phyloP scores from a whole-genome alignment of 1,140 invertebrate genomes.

The Anastrepha obliqua region DNA sequence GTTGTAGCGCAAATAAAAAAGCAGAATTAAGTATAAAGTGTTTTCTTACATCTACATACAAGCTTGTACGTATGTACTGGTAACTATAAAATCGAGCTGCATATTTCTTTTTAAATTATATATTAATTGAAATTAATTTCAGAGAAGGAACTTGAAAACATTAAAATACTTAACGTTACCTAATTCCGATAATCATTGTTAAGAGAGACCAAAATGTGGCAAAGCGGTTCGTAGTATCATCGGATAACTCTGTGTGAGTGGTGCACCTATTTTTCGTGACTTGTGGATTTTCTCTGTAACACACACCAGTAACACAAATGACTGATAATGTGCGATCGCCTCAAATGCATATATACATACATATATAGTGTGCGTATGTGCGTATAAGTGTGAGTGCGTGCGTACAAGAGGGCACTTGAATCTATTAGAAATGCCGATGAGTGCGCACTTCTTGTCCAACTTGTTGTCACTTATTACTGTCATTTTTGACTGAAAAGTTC shows the following conservation, averaged over 20 bases:
- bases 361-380: neutral
- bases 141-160: neutral
- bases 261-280: conserved; percentile 43
- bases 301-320: neutral
- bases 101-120: neutral
- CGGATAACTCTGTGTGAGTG: conserved; percentile 4
- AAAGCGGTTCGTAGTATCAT: neutral
- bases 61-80: no score
- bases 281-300: neutral
- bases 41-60: no score
- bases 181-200: conserved; percentile 25
- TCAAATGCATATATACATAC: neutral
- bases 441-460: conserved; percentile 54
- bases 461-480: conserved; percentile 55
- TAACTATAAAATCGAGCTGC: no score
- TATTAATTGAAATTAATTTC: conserved; percentile 45
- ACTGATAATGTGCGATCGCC: neutral
- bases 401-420: conserved; percentile 20
- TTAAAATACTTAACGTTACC: conserved; percentile 31
- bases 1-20: no score
- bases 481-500: conserved; percentile 52
- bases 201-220: conserved; percentile 4
- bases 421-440: conserved; percentile 51
- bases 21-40: no score
- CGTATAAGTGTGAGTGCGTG: neutral